Evolutionary conservation across 2,113 vertebrate species (phyloP), one percentile per base, ranked within the genome.

Genomic region (Colossoma macropomum): DNA sequence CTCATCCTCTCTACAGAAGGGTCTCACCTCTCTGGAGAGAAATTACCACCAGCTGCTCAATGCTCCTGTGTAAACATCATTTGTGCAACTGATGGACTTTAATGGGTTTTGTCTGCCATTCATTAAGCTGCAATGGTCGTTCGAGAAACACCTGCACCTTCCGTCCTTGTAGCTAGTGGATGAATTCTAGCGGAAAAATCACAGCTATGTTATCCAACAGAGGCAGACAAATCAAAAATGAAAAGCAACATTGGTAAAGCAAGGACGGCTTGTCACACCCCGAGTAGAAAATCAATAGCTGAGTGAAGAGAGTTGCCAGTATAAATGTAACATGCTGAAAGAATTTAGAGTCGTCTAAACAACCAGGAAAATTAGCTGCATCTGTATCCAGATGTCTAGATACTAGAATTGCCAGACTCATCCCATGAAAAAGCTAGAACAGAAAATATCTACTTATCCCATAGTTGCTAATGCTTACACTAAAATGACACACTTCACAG

Each of bases 61-160:
- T 83, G 34, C 73, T 75, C 77, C 73, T 79, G 82, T 79, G 70
- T 86, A 66, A 85, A 84, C 86, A 86, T 84, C 68, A 70, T 87
- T 87, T 88, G 78, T 66, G 75, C 79, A 72, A 81, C 65, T 71
- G 17, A 86, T 88, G 60, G 80, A 74, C 65, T 74, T 81, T 82
- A 59, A 81, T 68, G 28, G 66, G 30, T 54, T 82, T 62, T 79
- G 82, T 84, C 75, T 74, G 1, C 84, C 76, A 21, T 86, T 85
- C 45, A 86, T 91, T 87, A 78, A 85, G 62, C 79, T 32, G 27
- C 32, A 85, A 84, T 71, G 70, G 63, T 63, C 60, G 28, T 81
- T 75, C 59, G 25, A 68, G 77, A 75, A 71, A 75, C 19, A 76
- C 21, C 54, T 74, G 62, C 8, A 65, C 60, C 66, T 82, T 75